Evolutionary conservation across 2,888 invertebrate genomes (phyloP), one percentile per base, ranked within the genome.

Genomic region (Notodonta ziczac): DNA sequence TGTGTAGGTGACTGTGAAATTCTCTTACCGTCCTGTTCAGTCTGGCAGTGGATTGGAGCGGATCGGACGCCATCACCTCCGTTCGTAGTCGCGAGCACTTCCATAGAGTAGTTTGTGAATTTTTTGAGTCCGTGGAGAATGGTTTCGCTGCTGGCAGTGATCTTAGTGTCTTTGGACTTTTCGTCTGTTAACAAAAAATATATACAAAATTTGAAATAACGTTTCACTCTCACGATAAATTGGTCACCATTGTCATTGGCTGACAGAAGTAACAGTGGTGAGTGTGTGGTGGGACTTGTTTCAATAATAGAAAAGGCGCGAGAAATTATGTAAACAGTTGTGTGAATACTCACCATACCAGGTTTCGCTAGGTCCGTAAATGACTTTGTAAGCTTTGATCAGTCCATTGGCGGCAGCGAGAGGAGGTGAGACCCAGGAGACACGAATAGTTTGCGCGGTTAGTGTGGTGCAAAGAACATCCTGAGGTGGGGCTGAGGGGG

Each of bases 71-170:
- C 98, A 87, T 99, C 98, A 12, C 99, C 99, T 70, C 98, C 98
- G 61, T 98, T 97, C 8, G 99, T 99, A 80, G 97, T 98, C 32
- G 99, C 98, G 76, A 98, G 92, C 44, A 99, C 98, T 94, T 98
- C 98, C 96, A 99, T 98, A 62, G 98, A 98, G 90, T 99, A 99
- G 92, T 99, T 99, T 3, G 98, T 99, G 91, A 96, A 98, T 87
- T 98, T 98, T 88, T 98, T 97, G 59, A 99, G 94, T 59, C 98
- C 98, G 83, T 98, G 98, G n/a, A 98, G 94, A 78, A 98, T 98
- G 0, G 98, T 98, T 89, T 98, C 98, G 79, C 97, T 97, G 70
- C 97, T 97, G n/a, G 97, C 96, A 6, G 98, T 98, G 76, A 97
- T 97, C 89, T 98, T 98, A 9, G 97, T 97, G 80, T 98, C 98